Conservation (phyloP, 2,888 invertebrate genomes). For the Eurytoma californica region DNA sequence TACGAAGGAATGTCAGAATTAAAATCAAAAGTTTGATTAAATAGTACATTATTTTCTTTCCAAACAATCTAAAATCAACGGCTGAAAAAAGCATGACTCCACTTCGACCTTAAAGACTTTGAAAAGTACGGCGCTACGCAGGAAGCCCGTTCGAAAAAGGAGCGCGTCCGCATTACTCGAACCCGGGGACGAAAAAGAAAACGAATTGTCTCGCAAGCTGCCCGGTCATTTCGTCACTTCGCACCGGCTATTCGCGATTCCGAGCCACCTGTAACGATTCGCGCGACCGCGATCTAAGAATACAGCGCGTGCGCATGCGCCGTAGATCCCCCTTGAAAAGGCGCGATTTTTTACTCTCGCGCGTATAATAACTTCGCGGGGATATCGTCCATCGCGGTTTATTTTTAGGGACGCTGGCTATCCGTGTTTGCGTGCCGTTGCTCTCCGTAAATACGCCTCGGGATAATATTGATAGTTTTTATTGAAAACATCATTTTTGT, state of each 20-base stretch:
- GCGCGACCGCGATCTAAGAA: slow-evolving; percentile 51
- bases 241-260: slow-evolving; percentile 4
- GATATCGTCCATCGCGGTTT: no score
- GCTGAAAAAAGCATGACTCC: background rate
- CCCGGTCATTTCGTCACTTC: slow-evolving; percentile 24
- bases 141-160: background rate
- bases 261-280: slow-evolving; percentile 55
- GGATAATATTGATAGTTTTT: no score
- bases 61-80: background rate
- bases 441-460: no score
- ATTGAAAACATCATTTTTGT: no score
- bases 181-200: slow-evolving; percentile 4
- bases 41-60: background rate
- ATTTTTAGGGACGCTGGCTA: background rate
- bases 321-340: no score
- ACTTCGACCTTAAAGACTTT: background rate
- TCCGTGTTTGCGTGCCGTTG: background rate
- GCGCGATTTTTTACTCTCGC: background rate
- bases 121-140: no score
- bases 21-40: no score
- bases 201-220: slow-evolving; percentile 9
- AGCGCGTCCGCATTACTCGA: background rate
- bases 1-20: no score
- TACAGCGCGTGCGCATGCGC: slow-evolving; percentile 13
- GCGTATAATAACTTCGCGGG: background rate